Percentiles rank a stretch among this genome's conserved stretches.
phyloP scores from a whole-genome alignment of 92 coral and sea anemone species.

The Virgularia gustaviana region DNA sequence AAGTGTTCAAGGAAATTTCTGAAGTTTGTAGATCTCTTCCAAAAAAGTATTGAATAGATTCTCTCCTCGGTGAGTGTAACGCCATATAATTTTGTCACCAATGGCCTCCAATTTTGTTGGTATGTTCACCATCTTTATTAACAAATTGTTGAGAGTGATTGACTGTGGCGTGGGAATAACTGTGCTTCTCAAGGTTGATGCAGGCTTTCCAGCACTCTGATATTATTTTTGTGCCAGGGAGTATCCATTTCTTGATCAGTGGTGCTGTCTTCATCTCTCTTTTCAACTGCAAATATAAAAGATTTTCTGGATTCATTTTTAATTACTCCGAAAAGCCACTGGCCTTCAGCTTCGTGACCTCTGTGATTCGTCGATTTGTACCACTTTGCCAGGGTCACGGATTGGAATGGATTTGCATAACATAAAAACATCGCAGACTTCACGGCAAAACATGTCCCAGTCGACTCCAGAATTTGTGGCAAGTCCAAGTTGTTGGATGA shows the following conservation, averaged over 20 bases:
- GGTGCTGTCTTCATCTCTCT: neutral
- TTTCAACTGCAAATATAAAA: neutral
- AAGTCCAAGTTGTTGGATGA: slow-evolving; percentile 7
- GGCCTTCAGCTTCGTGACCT: neutral
- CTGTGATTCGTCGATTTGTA: slow-evolving; percentile 2
- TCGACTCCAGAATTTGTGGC: slow-evolving; percentile 22
- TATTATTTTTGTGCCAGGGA: slow-evolving; percentile 22
- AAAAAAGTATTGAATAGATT: too few relatives aligned
- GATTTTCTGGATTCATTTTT: neutral
- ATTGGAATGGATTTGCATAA: neutral
- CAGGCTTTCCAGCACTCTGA: too few relatives aligned
- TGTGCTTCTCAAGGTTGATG: too few relatives aligned
- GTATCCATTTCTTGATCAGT: slow-evolving; percentile 48
- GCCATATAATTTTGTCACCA: too few relatives aligned
- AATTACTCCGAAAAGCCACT: slow-evolving; percentile 17
- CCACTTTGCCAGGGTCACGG: slow-evolving; percentile 6
- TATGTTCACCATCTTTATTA: too few relatives aligned
- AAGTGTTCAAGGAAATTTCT: too few relatives aligned
- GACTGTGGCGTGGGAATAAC: slow-evolving; percentile 3
- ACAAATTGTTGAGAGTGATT: slow-evolving; percentile 15
- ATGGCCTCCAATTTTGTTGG: too few relatives aligned
- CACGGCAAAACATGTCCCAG: slow-evolving; percentile 21
- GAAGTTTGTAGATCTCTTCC: too few relatives aligned
- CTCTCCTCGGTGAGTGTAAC: too few relatives aligned
- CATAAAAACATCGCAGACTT: slow-evolving; percentile 15